These are phyloP conservation scores for Drosophila albomicans DNA, from an alignment of 1,140 invertebrate species.

Conservation along the genomic window DNA sequence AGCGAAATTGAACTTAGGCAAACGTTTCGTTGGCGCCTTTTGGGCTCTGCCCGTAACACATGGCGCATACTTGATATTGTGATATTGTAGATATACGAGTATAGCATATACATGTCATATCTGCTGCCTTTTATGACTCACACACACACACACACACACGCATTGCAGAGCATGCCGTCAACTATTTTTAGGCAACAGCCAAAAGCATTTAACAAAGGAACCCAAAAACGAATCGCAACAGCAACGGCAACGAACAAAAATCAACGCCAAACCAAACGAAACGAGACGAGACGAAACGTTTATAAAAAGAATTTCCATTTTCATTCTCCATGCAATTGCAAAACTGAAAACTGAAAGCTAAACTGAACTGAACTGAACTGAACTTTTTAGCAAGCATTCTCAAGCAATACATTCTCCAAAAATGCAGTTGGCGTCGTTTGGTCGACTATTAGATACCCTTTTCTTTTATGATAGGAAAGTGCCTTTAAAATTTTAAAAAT, in stretches of 20 bases:
- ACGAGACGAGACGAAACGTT: slow-evolving; percentile 5
- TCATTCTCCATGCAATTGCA: slow-evolving; percentile 45
- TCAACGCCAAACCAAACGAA: no score
- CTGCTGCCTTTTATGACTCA: slow-evolving; percentile 44
- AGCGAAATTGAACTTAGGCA: slow-evolving; percentile 71
- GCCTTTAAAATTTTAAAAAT: no score
- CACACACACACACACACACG: neutral
- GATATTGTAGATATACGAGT: slow-evolving; percentile 37
- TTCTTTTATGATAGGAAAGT: no score
- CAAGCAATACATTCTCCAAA: slow-evolving; percentile 6
- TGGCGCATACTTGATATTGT: slow-evolving; percentile 70
- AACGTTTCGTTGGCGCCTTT: slow-evolving; percentile 58
- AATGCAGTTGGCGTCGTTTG: neutral
- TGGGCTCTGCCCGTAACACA: slow-evolving; percentile 58
- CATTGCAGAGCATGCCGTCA: neutral
- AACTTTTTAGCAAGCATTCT: slow-evolving; percentile 27
- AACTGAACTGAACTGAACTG: slow-evolving; percentile 4
- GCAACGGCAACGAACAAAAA: no score
- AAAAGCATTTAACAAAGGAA: slow-evolving; percentile 50
- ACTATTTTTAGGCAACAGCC: slow-evolving; percentile 59
- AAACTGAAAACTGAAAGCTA: neutral
- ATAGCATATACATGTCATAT: slow-evolving; percentile 50
- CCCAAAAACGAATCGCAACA: neutral
- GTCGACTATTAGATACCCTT: slow-evolving; percentile 1
- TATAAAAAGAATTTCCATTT: slow-evolving; percentile 50